Base-by-base conservation (phyloP, 2,113 vertebrate genomes). In the Rhadina sibilatrix region DNA sequence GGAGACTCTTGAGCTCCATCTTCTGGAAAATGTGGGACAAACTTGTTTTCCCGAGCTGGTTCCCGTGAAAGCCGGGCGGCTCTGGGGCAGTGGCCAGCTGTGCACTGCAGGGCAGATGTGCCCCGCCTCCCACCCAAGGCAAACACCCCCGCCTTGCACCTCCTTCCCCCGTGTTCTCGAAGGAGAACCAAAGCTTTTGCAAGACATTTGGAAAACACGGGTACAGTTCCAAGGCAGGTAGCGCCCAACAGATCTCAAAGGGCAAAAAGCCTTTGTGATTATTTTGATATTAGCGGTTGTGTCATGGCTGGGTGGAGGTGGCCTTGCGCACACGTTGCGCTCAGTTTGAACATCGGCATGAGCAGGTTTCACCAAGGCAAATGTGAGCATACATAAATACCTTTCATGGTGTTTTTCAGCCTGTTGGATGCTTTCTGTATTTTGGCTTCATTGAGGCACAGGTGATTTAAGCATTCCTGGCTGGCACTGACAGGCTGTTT, bases 1-100 rank as follows among this genome's bases (percentile, higher is more conserved):
- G 90, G 77, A 97, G 94, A 94, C 89, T 84, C 95, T 96, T 81
- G 96, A 75, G 86, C 92, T 35, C 97, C 97, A 97, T 85, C 97
- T 97, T 84, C 95, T 94, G 97, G 93, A 61, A 69, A 78, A 78
- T 11, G 23, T 44, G 57, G 6, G 70, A 30, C 20, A 46, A 63
- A 54, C 18, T n/a, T 18, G 38, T 20, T 86, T 60, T 61, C 25
- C 56, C 19, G 5, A 11, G 40, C 30, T 6, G n/a, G 11, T 4
- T 38, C 47, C 71, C 3, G 1, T n/a, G 42, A 11, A 47, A 57
- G 11, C 28, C 27, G 57, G 11, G 33, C 0, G 7, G 31, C 17
- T 61, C 35, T 59, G 23, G 20, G 42, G 30, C 59, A 57, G 37
- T 0, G 77, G 47, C 12, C 35, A 9, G 40, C 44, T 33, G 44